Base-by-base conservation (phyloP, 2,797 vertebrate species). In the Miopithecus talapoin region DNA sequence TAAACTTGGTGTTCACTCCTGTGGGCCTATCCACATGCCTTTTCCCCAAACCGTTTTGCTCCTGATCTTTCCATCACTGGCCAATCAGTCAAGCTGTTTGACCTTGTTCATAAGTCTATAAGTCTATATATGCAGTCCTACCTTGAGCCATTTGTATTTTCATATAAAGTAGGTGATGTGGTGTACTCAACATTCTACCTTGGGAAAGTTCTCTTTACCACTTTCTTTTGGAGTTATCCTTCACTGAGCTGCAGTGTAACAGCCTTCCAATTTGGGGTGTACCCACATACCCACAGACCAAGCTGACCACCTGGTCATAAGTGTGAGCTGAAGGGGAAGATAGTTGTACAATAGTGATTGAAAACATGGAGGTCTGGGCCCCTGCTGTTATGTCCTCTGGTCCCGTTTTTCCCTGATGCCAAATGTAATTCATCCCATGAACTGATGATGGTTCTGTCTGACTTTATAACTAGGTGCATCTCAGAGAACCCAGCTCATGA, bases 11-110 rank as follows among this genome's bases (percentile, higher is more conserved):
- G 3, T 91, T 39, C 33, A 89, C 14, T 94, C 12, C 14, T 28
- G 30, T 28, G 75, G n/a, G 3, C 5, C 28, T 12, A 33, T 33
- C 26, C 1, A 2, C 3, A n/a, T 14, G 6, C 16, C 4, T 36
- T 33, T 85, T 85, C 16, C 48, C 36, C 26, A 33, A 59, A 68
- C 14, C 8, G 91, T 16, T 24, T 48, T 55, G 30, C 53, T 72
- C 19, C 78, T 88, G 1, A 57, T 61, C 48, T 80, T 86, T 39
- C 22, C 14, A 33, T 30, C 36, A 76, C 9, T 36, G 74, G n/a
- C 12, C 75, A 93, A n/a, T 85, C 43, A 81, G 3, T 3, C 84
- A 91, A 70, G 36, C 83, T 22, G 8, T 57, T 41, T 41, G 24
- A 61, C 8, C 74, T 86, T 89, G 59, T 17, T 33, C 53, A 55